Evolutionary conservation across 2,113 vertebrate genomes (phyloP).

Genomic region (Otolemur garnettii): DNA sequence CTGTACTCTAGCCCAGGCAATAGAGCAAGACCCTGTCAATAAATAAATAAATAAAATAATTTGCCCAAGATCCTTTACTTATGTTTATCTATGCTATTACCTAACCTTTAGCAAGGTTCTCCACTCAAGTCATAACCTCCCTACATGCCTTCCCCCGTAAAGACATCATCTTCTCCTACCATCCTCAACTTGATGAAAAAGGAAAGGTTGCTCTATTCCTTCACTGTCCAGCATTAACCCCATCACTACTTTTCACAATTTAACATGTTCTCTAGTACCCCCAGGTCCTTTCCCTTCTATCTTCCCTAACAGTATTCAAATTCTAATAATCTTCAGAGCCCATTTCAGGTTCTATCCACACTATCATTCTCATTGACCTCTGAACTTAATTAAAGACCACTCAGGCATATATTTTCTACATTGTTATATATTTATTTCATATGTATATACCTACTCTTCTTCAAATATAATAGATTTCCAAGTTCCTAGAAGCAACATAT

Average conservation of each 20-base stretch:
- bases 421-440: neutral
- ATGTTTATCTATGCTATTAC: neutral
- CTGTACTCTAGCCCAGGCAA: too few relatives aligned
- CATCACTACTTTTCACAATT: neutral
- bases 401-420: neutral
- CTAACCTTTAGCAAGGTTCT: neutral
- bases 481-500: constrained; percentile 26
- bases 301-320: neutral
- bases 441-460: neutral
- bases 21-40: too few relatives aligned
- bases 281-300: neutral
- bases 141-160: neutral
- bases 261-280: neutral
- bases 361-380: constrained; percentile 28
- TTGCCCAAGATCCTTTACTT: neutral
- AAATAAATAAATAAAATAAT: neutral
- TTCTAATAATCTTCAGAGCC: neutral
- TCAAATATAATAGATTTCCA: neutral
- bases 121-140: neutral
- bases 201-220: neutral
- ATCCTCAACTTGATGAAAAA: neutral
- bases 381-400: neutral
- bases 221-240: neutral
- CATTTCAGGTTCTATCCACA: neutral
- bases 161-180: neutral